Evolutionary conservation across 2,113 vertebrate species (phyloP).

Genomic region (Holacanthus passer): DNA sequence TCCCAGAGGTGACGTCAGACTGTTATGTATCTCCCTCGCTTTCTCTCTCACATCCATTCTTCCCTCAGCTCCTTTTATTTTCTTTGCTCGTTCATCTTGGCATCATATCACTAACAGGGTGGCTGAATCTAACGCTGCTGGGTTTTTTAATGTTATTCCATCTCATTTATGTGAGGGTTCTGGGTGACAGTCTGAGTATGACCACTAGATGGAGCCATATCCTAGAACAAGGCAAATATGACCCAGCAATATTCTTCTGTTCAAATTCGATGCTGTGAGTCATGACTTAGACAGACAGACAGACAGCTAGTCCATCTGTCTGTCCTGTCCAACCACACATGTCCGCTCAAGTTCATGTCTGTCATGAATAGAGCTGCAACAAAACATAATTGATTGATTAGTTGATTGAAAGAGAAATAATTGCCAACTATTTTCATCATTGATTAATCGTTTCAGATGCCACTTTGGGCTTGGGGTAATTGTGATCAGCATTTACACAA

Average conservation of each 20-base stretch:
- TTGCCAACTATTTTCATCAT: too few species aligned
- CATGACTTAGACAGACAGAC: not conserved
- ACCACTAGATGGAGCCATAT: conserved; percentile 65
- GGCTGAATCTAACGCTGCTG: not conserved
- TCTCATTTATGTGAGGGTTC: not conserved
- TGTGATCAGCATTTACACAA: too few species aligned
- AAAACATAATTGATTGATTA: too few species aligned
- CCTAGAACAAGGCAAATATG: not conserved
- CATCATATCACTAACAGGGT: not conserved
- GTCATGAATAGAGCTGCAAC: too few species aligned
- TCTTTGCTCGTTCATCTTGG: not conserved
- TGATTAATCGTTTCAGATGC: too few species aligned
- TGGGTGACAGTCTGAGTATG: not conserved
- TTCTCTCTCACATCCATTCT: not conserved
- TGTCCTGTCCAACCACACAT: not conserved
- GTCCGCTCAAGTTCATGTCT: not conserved
- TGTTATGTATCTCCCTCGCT: not conserved
- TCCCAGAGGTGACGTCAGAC: conserved; percentile 15
- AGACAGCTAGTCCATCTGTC: not conserved
- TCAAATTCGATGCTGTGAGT: not conserved
- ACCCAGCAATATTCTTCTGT: conserved; percentile 2
- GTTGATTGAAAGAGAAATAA: too few species aligned
- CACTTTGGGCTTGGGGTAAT: too few species aligned
- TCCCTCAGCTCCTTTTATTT: not conserved
- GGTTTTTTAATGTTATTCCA: not conserved